A percentile compares a stretch with the other conserved stretches of the same genome.
phyloP scores from a whole-genome alignment of 2,113 vertebrate species.

The Lipophrys pholis region DNA sequence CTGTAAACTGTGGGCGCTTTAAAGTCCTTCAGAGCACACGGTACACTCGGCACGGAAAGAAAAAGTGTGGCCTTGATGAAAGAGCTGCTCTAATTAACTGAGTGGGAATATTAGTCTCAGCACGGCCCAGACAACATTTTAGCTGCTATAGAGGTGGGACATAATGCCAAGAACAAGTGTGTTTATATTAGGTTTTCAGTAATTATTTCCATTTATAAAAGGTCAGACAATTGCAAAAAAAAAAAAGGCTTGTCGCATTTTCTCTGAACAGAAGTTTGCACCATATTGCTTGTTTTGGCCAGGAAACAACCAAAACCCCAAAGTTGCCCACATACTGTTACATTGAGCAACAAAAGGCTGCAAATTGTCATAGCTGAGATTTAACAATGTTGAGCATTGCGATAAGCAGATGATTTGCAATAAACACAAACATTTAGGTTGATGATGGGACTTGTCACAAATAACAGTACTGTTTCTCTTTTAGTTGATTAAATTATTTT shows the following conservation, averaged over 20 bases:
- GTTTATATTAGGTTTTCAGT: slow-evolving; percentile 1
- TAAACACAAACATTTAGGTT: too few relatives aligned
- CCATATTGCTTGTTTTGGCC: neutral
- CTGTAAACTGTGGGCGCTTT: neutral
- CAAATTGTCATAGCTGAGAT: neutral
- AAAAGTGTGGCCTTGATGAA: slow-evolving; percentile 14
- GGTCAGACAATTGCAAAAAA: slow-evolving; percentile 16
- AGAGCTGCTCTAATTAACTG: slow-evolving; percentile 47
- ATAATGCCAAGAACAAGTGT: neutral
- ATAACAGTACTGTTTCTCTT: too few relatives aligned
- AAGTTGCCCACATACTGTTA: neutral
- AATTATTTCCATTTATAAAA: slow-evolving; percentile 14
- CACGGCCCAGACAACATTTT: slow-evolving; percentile 28
- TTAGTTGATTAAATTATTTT: too few relatives aligned
- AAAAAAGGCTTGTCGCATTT: neutral
- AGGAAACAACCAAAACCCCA: neutral
- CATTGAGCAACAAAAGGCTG: neutral
- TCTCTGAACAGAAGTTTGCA: neutral
- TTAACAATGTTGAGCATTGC: too few relatives aligned
- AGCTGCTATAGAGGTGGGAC: neutral
- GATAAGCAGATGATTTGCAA: too few relatives aligned
- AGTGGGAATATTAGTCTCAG: slow-evolving; percentile 36
- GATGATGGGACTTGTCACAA: too few relatives aligned
- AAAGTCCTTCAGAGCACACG: slow-evolving; percentile 13
- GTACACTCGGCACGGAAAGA: neutral